These are phyloP conservation scores for Polyploca ridens DNA, from an alignment of 2,888 invertebrate species.

Conservation along the genomic window DNA sequence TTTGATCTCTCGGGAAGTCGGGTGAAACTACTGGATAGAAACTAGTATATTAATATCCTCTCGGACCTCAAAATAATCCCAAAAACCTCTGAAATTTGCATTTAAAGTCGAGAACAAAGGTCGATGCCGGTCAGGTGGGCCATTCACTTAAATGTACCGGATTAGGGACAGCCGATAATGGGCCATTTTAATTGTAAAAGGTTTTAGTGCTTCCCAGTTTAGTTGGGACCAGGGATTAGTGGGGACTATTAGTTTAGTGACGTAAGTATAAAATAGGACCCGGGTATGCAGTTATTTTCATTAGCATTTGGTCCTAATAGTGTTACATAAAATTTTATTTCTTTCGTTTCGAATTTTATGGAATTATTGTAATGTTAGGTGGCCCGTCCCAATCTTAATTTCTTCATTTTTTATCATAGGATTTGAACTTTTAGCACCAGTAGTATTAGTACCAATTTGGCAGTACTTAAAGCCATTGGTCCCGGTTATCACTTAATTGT, in stretches of 20 bases:
- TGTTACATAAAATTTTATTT: constrained; percentile 10
- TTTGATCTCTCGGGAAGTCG: no score
- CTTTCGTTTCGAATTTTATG: neutral
- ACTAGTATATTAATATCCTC: no score
- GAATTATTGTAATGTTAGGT: neutral
- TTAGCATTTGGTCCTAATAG: neutral
- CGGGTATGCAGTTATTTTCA: constrained; percentile 7
- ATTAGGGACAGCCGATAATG: constrained; percentile 69
- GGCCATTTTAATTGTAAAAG: constrained; percentile 63
- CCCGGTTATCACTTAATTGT: no score
- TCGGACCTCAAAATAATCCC: constrained; percentile 30
- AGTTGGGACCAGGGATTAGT: constrained; percentile 27
- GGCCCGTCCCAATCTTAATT: no score
- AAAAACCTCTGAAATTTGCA: constrained; percentile 54
- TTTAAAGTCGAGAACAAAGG: constrained; percentile 58
- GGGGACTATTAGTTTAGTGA: constrained; percentile 6
- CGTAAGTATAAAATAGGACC: constrained; percentile 11
- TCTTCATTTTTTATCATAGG: no score
- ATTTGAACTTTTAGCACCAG: no score
- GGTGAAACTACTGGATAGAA: no score
- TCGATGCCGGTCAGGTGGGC: constrained; percentile 56
- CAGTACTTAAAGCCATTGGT: no score
- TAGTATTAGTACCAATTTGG: no score
- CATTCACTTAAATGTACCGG: constrained; percentile 58
- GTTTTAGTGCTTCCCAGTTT: constrained; percentile 42